Percentiles rank a stretch among this genome's conserved stretches.
phyloP scores from a whole-genome alignment of 2,888 invertebrate genomes.

The Trichogramma dendrolimi region DNA sequence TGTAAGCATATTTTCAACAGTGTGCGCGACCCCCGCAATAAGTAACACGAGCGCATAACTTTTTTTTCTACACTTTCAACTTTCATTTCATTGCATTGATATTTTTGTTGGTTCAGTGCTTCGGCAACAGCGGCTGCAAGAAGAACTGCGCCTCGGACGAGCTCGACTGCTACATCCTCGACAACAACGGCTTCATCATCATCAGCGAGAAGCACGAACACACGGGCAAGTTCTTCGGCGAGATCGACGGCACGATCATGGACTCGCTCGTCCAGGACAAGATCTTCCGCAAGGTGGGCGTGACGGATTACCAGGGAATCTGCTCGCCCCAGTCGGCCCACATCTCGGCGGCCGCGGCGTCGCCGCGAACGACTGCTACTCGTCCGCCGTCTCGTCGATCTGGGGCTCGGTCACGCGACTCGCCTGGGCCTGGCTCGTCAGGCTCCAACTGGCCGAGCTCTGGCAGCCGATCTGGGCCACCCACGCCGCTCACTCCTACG shows the following conservation, averaged over 20 bases:
- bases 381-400: conserved; percentile 32
- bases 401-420: conserved; percentile 34
- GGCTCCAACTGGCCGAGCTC: conserved; percentile 44
- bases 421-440: conserved; percentile 40
- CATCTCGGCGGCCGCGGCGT: conserved; percentile 50
- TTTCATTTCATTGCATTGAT: too few relatives aligned
- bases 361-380: conserved; percentile 14
- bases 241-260: conserved; percentile 92
- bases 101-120: conserved; percentile 58
- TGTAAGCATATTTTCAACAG: too few relatives aligned
- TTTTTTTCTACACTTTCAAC: too few relatives aligned
- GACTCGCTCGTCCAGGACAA: conserved; percentile 85
- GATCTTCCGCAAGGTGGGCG: conserved; percentile 81
- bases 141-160: conserved; percentile 84
- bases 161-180: conserved; percentile 87
- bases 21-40: too few relatives aligned
- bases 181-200: conserved; percentile 91
- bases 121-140: conserved; percentile 63
- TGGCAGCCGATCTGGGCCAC: conserved; percentile 40
- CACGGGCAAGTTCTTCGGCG: conserved; percentile 89
- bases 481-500: conserved; percentile 24
- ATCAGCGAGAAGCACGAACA: conserved; percentile 82
- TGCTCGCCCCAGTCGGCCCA: conserved; percentile 59
- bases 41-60: too few relatives aligned
- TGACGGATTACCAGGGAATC: conserved; percentile 85